Percentiles rank a stretch among this genome's conserved stretches.
Evolutionary conservation across 92 coral and sea anemone genomes (phyloP).

Genomic region (Heliopora coerulea): DNA sequence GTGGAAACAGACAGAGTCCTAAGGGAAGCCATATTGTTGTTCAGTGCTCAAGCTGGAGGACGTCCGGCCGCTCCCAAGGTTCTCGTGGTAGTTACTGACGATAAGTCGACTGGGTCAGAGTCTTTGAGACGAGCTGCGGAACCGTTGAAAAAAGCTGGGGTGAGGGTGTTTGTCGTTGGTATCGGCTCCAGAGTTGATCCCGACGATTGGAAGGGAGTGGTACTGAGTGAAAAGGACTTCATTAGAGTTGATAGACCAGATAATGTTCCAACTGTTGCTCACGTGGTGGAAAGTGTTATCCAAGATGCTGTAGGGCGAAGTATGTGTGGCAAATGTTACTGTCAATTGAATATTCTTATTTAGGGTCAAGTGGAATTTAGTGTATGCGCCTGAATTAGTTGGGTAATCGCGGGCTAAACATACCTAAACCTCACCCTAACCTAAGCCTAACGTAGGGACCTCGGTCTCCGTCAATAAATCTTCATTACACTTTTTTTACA

Average conservation of each 20-base stretch:
- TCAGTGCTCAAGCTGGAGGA: constrained; percentile 7
- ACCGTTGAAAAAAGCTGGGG: constrained; percentile 58
- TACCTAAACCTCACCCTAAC: too few species aligned
- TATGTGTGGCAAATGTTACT: too few species aligned
- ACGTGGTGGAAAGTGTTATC: constrained; percentile 3
- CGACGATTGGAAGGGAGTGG: constrained; percentile 36
- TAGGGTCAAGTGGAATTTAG: too few species aligned
- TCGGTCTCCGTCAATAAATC: too few species aligned
- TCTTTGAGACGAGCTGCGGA: constrained; percentile 49
- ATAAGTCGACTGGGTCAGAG: constrained; percentile 49
- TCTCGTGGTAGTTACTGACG: constrained; percentile 44
- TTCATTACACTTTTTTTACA: too few species aligned
- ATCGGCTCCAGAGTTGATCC: constrained; percentile 49
- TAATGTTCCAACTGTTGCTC: neutral
- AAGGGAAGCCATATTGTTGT: constrained; percentile 16
- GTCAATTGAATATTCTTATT: too few species aligned
- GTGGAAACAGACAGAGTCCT: constrained; percentile 22
- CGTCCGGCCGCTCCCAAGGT: constrained; percentile 37
- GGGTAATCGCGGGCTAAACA: too few species aligned
- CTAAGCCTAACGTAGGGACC: too few species aligned
- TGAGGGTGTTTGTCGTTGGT: constrained; percentile 60
- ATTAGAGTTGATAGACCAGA: constrained; percentile 17
- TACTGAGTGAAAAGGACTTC: neutral
- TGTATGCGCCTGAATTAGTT: too few species aligned
- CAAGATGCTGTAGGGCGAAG: constrained; percentile 6